Base-by-base conservation (phyloP, 2,888 invertebrate species). In the Cataglyphis livida region DNA sequence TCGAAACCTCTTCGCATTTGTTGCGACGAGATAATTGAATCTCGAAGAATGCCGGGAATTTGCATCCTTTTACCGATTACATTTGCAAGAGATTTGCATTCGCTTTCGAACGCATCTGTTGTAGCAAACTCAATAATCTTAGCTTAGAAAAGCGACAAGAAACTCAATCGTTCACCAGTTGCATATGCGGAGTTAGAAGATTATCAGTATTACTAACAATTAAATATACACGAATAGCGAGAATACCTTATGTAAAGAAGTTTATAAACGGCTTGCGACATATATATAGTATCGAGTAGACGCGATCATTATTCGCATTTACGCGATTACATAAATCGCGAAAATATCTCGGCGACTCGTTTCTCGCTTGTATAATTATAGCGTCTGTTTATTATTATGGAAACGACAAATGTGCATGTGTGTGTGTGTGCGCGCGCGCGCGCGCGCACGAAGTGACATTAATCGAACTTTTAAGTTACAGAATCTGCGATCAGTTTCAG, bases 121-220 rank as follows among this genome's bases (percentile, higher is more conserved):
- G 25, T 38, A 66, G 15, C 41, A n/a, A 76, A 9, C 32, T 28
- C 38, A 54, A 35, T 64, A 64, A 68, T 57, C 9, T 79, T 79
- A 44, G 21, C 35, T 70, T 44, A 59, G 41, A 32, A 32, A 32
- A 35, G 35, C 15, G 15, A 21, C 41, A 10, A 59, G 44, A 44
- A 57, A 70, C 59, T 71, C 35, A 25, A 59, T 32, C 15, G 21
- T 70, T 21, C 21, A 41, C 7, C 48, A 70, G n/a, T 15, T 28
- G 59, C 41, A 59, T 32, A 59, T 32, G 7, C 7, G 32, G 9
- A 70, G 32, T 28, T 70, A 59, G 21, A 51, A 64, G 32, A 44
- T 65, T 48, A 28, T 59, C 70, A 78, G 78, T 79, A 79, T 79
- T 79, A 79, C 21, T 70, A 78, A 48, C 32, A 51, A 61, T 71